Conservation (phyloP, 2,113 vertebrate genomes). For the Murina feae region DNA sequence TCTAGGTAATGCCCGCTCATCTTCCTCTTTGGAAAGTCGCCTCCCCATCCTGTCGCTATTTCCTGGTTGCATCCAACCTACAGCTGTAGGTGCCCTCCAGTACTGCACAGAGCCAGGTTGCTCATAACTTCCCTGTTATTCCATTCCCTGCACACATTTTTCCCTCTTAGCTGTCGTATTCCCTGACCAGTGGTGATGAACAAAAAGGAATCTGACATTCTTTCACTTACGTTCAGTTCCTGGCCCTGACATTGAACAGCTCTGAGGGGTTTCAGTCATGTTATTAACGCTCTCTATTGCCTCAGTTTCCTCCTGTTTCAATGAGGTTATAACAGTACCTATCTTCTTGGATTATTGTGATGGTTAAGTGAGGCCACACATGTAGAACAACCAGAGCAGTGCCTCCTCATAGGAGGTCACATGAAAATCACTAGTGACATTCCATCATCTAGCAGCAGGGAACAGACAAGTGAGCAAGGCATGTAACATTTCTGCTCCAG, state of each 20-base stretch:
- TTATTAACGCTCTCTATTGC: not conserved
- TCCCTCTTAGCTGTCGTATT: not conserved
- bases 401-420: not conserved
- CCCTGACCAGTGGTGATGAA: not conserved
- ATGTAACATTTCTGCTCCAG: not conserved
- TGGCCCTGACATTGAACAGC: not conserved
- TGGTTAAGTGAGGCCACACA: not conserved
- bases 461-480: not conserved
- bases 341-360: not conserved
- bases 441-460: not conserved
- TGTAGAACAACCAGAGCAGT: not conserved
- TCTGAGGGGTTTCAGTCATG: not conserved
- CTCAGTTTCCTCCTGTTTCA: not conserved
- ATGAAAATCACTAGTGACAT: not conserved
- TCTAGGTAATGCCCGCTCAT: not conserved
- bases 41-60: not conserved
- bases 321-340: not conserved
- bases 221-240: not conserved
- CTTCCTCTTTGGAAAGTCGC: not conserved
- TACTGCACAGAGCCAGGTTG: rapidly evolving
- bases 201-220: not conserved
- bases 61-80: not conserved
- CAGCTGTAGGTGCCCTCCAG: rapidly evolving
- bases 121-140: not conserved
- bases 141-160: not conserved